Conservation (phyloP, 2,113 vertebrate genomes). For the Protomyctophum bolini region DNA sequence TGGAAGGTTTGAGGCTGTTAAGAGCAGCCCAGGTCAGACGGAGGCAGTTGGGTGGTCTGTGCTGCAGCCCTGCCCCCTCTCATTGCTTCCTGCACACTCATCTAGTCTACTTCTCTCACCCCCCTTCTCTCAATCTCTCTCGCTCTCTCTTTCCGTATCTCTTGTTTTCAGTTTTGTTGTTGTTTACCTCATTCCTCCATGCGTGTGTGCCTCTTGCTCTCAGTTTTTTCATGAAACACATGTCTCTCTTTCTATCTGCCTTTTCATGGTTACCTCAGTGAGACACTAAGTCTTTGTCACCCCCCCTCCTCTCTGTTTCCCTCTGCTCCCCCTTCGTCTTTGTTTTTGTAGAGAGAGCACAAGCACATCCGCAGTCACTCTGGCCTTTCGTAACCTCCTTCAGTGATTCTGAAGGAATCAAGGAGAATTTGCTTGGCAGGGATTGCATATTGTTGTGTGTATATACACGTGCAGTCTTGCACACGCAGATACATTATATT, state of each 20-base stretch:
- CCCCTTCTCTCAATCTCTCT: neutral
- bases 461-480: neutral
- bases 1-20: slow-evolving; percentile 61
- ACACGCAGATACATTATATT: neutral
- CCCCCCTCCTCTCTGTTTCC: slow-evolving; percentile 2
- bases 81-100: slow-evolving; percentile 45
- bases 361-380: slow-evolving; percentile 48
- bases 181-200: neutral
- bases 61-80: slow-evolving; percentile 33
- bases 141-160: neutral
- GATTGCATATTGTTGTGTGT: slow-evolving; percentile 20
- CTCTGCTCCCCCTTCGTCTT: slow-evolving; percentile 14
- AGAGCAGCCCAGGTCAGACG: slow-evolving; percentile 28
- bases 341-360: slow-evolving; percentile 52
- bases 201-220: neutral
- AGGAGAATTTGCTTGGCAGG: slow-evolving; percentile 42
- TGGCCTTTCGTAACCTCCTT: slow-evolving; percentile 55
- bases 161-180: neutral
- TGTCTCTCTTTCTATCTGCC: neutral
- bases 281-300: slow-evolving; percentile 35
- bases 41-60: slow-evolving; percentile 60
- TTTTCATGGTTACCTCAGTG: slow-evolving; percentile 19
- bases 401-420: slow-evolving; percentile 44
- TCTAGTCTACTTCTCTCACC: slow-evolving; percentile 22
- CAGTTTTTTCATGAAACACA: neutral